Evolutionary conservation across 2,113 vertebrate genomes (phyloP), one percentile per base, ranked within the genome.

Genomic region (Mola mola): DNA sequence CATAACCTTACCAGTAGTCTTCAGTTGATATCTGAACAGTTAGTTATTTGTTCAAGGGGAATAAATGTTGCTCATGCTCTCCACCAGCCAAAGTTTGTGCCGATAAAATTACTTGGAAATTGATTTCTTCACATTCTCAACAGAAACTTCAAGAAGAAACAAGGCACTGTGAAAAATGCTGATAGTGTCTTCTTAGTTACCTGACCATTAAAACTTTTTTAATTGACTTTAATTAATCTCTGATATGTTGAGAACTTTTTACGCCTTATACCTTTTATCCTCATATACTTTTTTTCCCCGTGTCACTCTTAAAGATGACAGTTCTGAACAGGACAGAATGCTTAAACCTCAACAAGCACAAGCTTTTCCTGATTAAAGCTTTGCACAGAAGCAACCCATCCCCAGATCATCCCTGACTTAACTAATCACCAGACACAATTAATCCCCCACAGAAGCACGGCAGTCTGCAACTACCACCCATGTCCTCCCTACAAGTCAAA

Each of bases 371-470:
- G 42, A 74, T 63, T 57, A 77, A 76, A 82, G 46, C 63, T 72
- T 43, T 66, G 21, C 9, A 75, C 21, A 29, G 10, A 21, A 40
- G 8, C 50, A 25, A 37, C 55, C 66, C 25, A 60, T 64, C 38
- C 21, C 29, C 19, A 59, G 41, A 66, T 46, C 48, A 64, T 66
- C 51, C 62, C 58, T 72, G 74, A 68, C 43, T 48, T 53, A 72
- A 75, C 50, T 79, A 86, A 85, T 82, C 70, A 57, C 37, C 24
- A 26, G 42, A 67, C 66, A 77, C 42, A 75, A 65, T 55, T 44
- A 86, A 87, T 55, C 6, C 44, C 20, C 31, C 87, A 74, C 1
- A 72, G 57, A 78, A 62, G 56, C 34, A 2, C 50, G 63, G 71
- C 79, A 77, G 55, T 49, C 60, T 37, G 63, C 24, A 47, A 58